These are phyloP conservation scores for Morelia viridis DNA, from an alignment of 2,797 vertebrate species.

Conservation along the genomic window DNA sequence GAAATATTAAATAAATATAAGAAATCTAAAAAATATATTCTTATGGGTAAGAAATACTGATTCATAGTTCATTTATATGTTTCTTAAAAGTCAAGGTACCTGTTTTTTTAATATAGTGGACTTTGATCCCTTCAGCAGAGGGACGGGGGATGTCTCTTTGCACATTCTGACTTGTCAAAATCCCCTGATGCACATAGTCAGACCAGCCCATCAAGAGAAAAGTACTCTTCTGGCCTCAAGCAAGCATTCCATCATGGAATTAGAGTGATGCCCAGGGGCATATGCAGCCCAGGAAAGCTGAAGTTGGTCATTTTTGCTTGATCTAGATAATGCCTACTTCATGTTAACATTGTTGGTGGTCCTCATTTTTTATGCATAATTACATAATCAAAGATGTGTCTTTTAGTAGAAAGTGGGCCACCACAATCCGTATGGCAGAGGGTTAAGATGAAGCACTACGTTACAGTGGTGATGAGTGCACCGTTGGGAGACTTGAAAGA, in stretches of 20 bases:
- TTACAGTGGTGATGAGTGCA: background rate
- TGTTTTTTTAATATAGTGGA: background rate
- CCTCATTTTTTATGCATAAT: background rate
- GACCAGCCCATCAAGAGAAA: background rate
- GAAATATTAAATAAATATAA: too few species aligned
- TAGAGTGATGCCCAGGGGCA: background rate
- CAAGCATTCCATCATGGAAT: background rate
- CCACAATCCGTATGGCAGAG: background rate
- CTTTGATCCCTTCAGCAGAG: background rate
- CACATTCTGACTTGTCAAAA: background rate
- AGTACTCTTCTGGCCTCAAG: background rate
- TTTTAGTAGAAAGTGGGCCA: background rate
- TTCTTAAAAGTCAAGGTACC: background rate
- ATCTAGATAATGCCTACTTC: background rate
- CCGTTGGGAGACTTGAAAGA: background rate
- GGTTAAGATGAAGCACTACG: background rate
- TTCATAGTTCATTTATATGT: background rate
- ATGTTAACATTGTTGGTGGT: background rate
- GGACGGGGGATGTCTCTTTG: background rate
- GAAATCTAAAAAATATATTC: too few species aligned
- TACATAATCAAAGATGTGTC: background rate
- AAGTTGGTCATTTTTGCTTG: background rate
- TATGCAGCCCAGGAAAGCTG: background rate
- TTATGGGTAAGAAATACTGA: slow-evolving; percentile 25
- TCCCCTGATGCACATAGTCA: background rate